Evolutionary conservation across 2,797 vertebrate species (phyloP).

Genomic region (Aplochiton taeniatus): DNA sequence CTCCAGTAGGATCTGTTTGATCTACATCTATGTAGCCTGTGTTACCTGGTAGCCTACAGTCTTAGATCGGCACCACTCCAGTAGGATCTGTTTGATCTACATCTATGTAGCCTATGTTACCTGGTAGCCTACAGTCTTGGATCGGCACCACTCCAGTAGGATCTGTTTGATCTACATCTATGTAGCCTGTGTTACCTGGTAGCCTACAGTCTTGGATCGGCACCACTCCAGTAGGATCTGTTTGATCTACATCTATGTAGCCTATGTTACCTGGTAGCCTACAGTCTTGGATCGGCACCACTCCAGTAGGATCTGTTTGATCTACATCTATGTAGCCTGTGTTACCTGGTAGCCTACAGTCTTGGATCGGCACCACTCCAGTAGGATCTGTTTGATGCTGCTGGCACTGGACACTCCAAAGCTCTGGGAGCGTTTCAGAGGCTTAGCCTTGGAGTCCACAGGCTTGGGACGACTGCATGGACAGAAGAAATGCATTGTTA

Average conservation of each 20-base stretch:
- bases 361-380: constrained; percentile 97
- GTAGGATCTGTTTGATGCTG: constrained; percentile 96
- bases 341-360: constrained; percentile 95
- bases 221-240: too few relatives aligned
- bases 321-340: too few relatives aligned
- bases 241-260: too few relatives aligned
- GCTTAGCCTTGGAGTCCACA: constrained; percentile 83
- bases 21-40: background rate
- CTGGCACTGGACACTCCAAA: constrained; percentile 94
- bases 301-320: constrained; percentile 95
- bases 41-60: background rate
- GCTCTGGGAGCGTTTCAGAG: constrained; percentile 92
- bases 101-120: too few relatives aligned
- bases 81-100: too few relatives aligned
- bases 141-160: too few relatives aligned
- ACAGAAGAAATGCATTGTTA: background rate
- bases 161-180: too few relatives aligned
- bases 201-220: too few relatives aligned
- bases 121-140: too few relatives aligned
- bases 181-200: too few relatives aligned
- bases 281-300: constrained; percentile 88
- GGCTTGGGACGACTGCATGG: constrained; percentile 60
- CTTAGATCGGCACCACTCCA: background rate
- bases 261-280: too few relatives aligned
- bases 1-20: background rate